phyloP scores from a whole-genome alignment of 2,888 invertebrate genomes.

The Torymus aiolomorphi region DNA sequence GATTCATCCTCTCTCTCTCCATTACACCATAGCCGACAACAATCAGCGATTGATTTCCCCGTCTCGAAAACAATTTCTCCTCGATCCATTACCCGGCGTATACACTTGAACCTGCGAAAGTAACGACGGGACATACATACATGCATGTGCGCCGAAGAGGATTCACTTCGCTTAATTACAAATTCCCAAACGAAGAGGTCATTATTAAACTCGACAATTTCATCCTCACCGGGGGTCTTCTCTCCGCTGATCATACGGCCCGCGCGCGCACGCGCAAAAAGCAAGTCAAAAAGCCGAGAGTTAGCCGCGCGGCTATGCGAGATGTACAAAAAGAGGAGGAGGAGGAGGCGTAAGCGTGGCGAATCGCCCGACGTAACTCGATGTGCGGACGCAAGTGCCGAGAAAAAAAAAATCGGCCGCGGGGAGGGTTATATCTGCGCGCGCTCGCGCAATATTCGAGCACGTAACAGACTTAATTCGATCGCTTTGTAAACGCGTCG shows the following conservation, averaged over 20 bases:
- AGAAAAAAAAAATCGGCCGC: conserved; percentile 9
- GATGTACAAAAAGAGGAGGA: neutral
- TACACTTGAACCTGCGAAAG: conserved; percentile 9
- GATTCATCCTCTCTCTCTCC: too few relatives aligned
- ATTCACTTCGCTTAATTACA: conserved; percentile 30
- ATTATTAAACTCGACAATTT: conserved; percentile 31
- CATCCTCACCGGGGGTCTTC: conserved; percentile 43
- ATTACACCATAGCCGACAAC: too few relatives aligned
- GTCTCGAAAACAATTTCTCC: neutral
- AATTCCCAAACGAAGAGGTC: conserved; percentile 43
- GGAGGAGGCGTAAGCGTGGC: conserved; percentile 20
- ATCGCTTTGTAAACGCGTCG: conserved; percentile 38
- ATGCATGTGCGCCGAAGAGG: neutral
- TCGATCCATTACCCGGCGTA: neutral
- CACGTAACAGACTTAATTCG: conserved; percentile 41
- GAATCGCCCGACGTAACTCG: conserved; percentile 26
- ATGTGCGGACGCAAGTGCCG: neutral
- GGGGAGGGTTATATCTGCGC: conserved; percentile 2
- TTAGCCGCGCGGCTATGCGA: neutral
- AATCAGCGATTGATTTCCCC: too few relatives aligned
- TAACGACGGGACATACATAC: conserved; percentile 18
- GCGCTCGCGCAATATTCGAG: conserved; percentile 18
- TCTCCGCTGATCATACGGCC: neutral
- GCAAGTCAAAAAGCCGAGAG: conserved; percentile 12
- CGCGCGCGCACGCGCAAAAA: neutral